phyloP scores from a whole-genome alignment of 2,113 vertebrate species.

The Sylvia atricapilla region DNA sequence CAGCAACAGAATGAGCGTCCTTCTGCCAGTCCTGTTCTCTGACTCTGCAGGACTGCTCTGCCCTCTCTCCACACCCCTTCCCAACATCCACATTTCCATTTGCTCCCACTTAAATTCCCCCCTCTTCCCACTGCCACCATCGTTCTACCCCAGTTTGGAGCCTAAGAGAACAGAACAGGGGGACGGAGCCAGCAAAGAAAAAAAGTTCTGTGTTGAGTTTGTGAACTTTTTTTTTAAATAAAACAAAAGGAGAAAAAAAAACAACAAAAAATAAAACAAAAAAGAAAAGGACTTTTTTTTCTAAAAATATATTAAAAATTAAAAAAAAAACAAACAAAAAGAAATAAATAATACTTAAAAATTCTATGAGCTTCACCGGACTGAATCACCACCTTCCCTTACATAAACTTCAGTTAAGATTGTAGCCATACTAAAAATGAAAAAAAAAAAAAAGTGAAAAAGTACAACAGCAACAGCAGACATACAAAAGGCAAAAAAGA shows the following conservation, averaged over 20 bases:
- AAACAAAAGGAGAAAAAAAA: conserved; percentile 56
- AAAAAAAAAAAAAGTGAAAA: conserved; percentile 23
- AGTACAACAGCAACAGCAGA: background rate
- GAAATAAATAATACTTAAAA: conserved; percentile 59
- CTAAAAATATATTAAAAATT: conserved; percentile 57
- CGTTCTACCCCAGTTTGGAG: conserved; percentile 56
- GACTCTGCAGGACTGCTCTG: conserved; percentile 73
- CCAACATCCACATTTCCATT: conserved; percentile 32
- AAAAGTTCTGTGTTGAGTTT: conserved; percentile 80
- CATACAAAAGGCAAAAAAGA: conserved; percentile 79
- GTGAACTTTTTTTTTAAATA: conserved; percentile 81
- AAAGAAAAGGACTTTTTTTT: conserved; percentile 72
- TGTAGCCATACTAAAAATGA: conserved; percentile 85
- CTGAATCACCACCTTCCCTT: conserved; percentile 88
- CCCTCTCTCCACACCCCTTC: background rate
- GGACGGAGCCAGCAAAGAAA: conserved; percentile 75
- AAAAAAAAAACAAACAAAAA: background rate
- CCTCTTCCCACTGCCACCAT: background rate
- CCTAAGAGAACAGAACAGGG: conserved; percentile 74
- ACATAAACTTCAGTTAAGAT: conserved; percentile 87
- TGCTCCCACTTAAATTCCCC: background rate
- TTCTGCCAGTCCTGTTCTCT: conserved; percentile 78
- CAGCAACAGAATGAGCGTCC: conserved; percentile 58
- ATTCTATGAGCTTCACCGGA: conserved; percentile 86
- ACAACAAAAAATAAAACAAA: background rate